Base-by-base conservation (phyloP, 2,888 invertebrate genomes). In the Octonoba sinensis region DNA sequence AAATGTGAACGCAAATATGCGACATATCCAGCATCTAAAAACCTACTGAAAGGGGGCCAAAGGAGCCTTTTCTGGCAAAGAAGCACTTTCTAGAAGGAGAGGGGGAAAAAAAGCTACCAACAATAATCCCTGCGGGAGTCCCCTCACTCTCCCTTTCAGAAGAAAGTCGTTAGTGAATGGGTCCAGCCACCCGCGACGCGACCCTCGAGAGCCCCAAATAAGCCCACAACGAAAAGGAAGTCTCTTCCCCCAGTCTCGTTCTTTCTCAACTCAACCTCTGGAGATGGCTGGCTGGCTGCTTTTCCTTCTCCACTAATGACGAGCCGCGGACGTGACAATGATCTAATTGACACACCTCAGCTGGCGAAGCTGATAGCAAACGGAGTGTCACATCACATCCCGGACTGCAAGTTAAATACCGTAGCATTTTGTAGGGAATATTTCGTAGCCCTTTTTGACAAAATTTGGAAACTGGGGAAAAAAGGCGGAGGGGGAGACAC, bases 91-190 rank as follows among this genome's bases (percentile, higher is more conserved):
- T 11, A 36, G 36, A 36, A 36, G 27, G 27, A 27, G 27, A 27
- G 6, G 6, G 27, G 6, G 27, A 27, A 36, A 36, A 36, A 36
- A 36, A 36, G 36, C 6, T 8, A 36, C 6, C 36, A 36, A 36
- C 36, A 36, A 27, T n/a, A n/a, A 36, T 54, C 54, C 54, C n/a
- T 1, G 54, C 54, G 54, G 54, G 54, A 18, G 54, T 20, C 18
- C n/a, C 47, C 54, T 20, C 18, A 18, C 54, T 18, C 54, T 18
- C n/a, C 54, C 54, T 18, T n/a, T 20, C 27, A 44, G 44, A 27
- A 44, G 64, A 64, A 44, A 64, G 64, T 64, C 64, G 64, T 56
- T 49, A 27, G 36, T 67, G 66, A 75, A 67, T 57, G 75, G 18
- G 36, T 15, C n/a, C 49, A 75, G 36, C 51, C 75, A 51, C 22